Conservation (phyloP, 2,888 invertebrate genomes). For the Rugalucina vietnamica region DNA sequence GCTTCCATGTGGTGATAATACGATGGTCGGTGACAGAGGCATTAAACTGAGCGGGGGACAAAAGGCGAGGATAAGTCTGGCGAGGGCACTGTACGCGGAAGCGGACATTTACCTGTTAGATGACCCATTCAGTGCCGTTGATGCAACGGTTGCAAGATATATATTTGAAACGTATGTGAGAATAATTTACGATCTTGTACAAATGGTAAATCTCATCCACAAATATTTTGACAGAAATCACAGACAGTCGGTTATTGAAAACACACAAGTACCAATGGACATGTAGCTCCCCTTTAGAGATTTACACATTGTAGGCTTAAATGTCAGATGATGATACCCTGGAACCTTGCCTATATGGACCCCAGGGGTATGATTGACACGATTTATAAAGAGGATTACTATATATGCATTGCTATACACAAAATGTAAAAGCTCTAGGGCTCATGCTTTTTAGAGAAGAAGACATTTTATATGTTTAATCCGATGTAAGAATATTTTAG, state of each 20-base stretch:
- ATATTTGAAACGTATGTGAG: neutral
- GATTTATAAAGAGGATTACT: no score
- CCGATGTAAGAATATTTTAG: no score
- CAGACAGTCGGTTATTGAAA: neutral
- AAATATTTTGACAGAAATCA: neutral
- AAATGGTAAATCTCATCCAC: no score
- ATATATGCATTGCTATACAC: no score
- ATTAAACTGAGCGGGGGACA: neutral
- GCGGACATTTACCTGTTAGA: neutral
- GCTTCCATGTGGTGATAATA: neutral
- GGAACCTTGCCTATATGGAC: no score
- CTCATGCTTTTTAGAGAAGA: no score
- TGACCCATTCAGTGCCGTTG: neutral
- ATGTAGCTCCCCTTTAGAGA: neutral
- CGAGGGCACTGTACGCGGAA: neutral
- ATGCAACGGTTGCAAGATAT: neutral
- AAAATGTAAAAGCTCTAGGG: no score
- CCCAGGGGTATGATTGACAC: no score
- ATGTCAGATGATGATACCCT: no score
- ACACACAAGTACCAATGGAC: neutral
- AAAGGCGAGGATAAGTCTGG: neutral
- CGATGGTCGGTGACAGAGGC: neutral
- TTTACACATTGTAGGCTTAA: no score
- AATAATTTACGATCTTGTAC: no score
- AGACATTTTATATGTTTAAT: no score